Evolutionary conservation across 2,113 vertebrate genomes (phyloP).

Genomic region (Pyxicephalus adspersus): DNA sequence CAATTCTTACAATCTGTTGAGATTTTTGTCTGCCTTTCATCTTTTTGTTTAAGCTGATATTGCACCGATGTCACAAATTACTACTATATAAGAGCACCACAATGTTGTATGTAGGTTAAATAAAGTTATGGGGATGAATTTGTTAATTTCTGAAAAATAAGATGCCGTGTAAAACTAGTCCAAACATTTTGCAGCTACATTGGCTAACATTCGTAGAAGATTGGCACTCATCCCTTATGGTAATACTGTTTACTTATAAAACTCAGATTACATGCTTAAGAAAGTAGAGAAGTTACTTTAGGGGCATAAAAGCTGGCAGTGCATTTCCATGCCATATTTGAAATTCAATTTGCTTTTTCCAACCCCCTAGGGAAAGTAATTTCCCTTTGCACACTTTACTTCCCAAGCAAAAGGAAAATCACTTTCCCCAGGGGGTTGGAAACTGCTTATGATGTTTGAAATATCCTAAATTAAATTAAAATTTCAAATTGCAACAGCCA

Average conservation of each 20-base stretch:
- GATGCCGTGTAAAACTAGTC: not conserved
- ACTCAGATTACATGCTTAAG: not conserved
- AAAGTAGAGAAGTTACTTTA: not conserved
- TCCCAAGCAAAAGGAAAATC: constrained; percentile 32
- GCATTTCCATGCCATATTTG: constrained; percentile 4
- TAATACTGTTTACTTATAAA: not conserved
- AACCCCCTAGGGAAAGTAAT: constrained; percentile 29
- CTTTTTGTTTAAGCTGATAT: no score
- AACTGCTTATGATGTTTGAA: constrained; percentile 38
- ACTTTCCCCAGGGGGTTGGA: constrained; percentile 13
- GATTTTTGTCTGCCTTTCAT: no score
- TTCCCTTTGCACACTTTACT: constrained; percentile 37
- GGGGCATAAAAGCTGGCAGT: not conserved
- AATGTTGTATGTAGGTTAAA: no score
- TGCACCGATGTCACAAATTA: no score
- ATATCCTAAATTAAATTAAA: constrained; percentile 33
- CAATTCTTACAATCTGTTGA: no score
- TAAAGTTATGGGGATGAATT: no score
- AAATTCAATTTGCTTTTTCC: constrained; percentile 25
- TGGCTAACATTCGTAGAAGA: not conserved
- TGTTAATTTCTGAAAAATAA: no score
- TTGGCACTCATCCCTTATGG: not conserved
- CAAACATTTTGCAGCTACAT: no score
- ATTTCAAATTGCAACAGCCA: constrained; percentile 1
- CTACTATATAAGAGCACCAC: no score